Evolutionary conservation across 2,113 vertebrate genomes (phyloP).

Genomic region (Cyanoliseus patagonus): DNA sequence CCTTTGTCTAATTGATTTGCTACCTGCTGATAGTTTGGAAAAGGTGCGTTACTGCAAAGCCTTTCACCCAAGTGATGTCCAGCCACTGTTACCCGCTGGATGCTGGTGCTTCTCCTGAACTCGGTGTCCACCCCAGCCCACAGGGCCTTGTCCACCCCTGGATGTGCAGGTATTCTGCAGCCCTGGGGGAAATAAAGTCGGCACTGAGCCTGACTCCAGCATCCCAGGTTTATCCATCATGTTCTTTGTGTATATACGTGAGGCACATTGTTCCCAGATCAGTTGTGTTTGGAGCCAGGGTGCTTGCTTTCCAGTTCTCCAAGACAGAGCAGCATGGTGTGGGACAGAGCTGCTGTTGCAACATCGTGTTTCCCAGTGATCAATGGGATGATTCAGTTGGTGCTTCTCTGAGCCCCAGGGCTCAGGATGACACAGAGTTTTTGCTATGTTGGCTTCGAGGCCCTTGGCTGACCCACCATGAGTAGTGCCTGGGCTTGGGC

Average conservation of each 20-base stretch:
- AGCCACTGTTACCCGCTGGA: fast-evolving
- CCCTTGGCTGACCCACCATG: background rate
- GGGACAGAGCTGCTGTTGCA: background rate
- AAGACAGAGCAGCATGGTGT: fast-evolving
- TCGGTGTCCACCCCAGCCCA: background rate
- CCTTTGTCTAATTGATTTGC: background rate
- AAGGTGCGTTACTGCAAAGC: background rate
- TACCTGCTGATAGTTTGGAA: background rate
- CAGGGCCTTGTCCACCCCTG: background rate
- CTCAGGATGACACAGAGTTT: fast-evolving
- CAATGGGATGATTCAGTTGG: background rate
- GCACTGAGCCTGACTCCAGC: background rate
- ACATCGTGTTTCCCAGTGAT: background rate
- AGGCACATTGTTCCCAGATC: background rate
- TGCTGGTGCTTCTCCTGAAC: background rate
- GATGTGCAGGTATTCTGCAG: background rate
- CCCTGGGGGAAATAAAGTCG: fast-evolving
- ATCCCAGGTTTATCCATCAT: background rate
- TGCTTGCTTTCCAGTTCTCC: background rate
- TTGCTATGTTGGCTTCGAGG: fast-evolving
- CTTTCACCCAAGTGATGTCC: background rate
- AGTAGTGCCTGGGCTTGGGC: background rate
- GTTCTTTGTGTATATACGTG: background rate
- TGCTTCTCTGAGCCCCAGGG: background rate
- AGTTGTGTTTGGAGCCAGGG: background rate